These are phyloP conservation scores for Gymnothorax javanicus DNA, from an alignment of 2,797 vertebrate genomes.

Conservation along the genomic window DNA sequence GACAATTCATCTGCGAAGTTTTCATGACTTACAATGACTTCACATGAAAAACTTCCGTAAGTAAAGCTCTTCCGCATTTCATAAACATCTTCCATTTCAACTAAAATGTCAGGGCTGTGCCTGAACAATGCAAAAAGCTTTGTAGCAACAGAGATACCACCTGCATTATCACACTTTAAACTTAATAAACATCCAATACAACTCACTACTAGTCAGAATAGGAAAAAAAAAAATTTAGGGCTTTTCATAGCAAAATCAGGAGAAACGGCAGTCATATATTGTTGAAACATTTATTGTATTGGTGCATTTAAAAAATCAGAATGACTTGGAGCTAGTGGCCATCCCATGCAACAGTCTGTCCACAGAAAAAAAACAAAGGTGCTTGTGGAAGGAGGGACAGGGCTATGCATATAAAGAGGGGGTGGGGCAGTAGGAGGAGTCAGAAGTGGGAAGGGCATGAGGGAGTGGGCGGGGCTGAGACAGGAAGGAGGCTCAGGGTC, in stretches of 20 bases:
- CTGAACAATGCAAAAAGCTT: background rate
- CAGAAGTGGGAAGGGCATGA: background rate
- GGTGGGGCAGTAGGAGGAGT: too few relatives aligned
- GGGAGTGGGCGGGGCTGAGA: background rate
- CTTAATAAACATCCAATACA: background rate
- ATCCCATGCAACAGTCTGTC: constrained; percentile 36
- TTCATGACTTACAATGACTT: too few relatives aligned
- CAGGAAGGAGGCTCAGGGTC: background rate
- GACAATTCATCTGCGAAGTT: background rate
- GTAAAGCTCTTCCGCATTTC: background rate
- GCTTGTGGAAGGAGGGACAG: background rate
- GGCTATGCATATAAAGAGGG: too few relatives aligned
- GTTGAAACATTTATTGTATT: constrained; percentile 40
- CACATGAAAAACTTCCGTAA: background rate
- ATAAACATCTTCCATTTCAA: background rate
- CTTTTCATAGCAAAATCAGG: background rate
- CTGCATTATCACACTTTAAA: too few relatives aligned
- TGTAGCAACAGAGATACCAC: background rate
- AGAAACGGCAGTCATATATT: constrained; percentile 18
- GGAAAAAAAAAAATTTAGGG: background rate
- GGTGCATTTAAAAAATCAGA: constrained; percentile 28
- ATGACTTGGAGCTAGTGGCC: constrained; percentile 29
- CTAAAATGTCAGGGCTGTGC: background rate
- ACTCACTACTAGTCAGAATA: background rate
- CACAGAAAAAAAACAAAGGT: constrained; percentile 24